Evolutionary conservation across 2,888 invertebrate genomes (phyloP), one percentile per base, ranked within the genome.

Genomic region (Acleris laterana): DNA sequence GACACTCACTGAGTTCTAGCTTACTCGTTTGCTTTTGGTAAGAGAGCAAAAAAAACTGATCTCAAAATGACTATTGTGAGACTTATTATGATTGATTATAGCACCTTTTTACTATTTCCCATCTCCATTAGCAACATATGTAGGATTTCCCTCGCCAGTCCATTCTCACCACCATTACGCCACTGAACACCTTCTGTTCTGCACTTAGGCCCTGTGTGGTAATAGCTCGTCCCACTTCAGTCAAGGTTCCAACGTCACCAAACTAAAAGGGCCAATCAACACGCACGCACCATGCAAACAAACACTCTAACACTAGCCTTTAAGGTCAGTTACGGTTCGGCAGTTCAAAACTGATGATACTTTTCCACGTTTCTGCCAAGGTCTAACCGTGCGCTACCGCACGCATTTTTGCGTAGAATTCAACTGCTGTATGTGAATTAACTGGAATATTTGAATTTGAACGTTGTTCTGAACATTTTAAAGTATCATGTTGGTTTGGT

Each of bases 141-240:
- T 25, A 42, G 59, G 53, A 60, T 64, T 59, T 55, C 64, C 60
- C 59, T 60, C 49, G 64, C 55, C 53, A 60, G 53, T n/a, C 55
- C 60, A 61, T 60, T 60, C 60, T 32, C 71, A 76, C 73, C 75
- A 73, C 74, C 69, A 76, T 88, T 88, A 83, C 87, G 76, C 80
- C 83, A 87, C 80, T 81, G 76, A 76, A 74, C 80, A 82, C 85
- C 88, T 88, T 86, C 85, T 88, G 84, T 88, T 83, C 84, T 84
- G 81, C 84, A 86, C 83, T 87, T 88, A 89, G 84, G 85, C 82
- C 84, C 88, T 86, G 84, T 89, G 89, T 89, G 85, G 90, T 90
- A 90, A 89, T 81, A 76, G 72, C 82, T 78, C 87, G 90, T 88
- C 89, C 89, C 81, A 92, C 85, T 90, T 89, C 89, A 88, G 82